These are phyloP conservation scores for Notoglanidium macrostoma DNA, from an alignment of 2,797 vertebrate genomes.

Conservation along the genomic window DNA sequence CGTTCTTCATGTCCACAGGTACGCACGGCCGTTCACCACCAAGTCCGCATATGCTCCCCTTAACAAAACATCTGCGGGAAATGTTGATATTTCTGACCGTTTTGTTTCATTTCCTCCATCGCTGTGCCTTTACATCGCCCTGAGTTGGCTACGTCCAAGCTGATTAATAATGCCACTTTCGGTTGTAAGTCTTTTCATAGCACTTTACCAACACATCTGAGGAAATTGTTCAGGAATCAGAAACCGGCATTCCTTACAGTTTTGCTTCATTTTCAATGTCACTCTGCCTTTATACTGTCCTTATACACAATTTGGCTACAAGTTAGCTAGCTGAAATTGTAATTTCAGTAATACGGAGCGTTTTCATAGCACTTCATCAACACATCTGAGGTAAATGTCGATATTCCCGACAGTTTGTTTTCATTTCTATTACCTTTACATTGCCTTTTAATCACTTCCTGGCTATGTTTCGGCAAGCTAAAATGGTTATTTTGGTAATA, in stretches of 20 bases:
- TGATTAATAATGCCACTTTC: neutral
- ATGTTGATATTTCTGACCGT: neutral
- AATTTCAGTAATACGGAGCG: neutral
- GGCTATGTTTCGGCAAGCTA: neutral
- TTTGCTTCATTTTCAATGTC: neutral
- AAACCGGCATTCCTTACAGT: neutral
- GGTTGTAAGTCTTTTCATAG: too few relatives aligned
- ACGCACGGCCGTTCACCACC: conserved; percentile 49
- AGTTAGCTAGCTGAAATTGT: neutral
- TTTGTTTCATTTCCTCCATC: neutral
- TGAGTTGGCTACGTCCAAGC: neutral
- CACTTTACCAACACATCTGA: neutral
- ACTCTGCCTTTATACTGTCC: neutral
- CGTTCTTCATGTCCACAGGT: conserved; percentile 99
- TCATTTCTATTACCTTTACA: neutral
- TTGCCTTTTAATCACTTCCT: neutral
- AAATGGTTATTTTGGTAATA: neutral
- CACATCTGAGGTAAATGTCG: neutral
- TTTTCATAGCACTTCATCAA: neutral
- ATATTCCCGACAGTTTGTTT: neutral
- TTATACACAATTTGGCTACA: neutral
- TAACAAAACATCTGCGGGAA: neutral
- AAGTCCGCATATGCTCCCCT: too few relatives aligned
- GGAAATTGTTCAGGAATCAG: neutral
- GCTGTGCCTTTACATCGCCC: neutral